A percentile compares a stretch with the other conserved stretches of the same genome.
These are phyloP conservation scores for Platalea minor DNA, from an alignment of 2,797 vertebrate genomes.

Conservation along the genomic window DNA sequence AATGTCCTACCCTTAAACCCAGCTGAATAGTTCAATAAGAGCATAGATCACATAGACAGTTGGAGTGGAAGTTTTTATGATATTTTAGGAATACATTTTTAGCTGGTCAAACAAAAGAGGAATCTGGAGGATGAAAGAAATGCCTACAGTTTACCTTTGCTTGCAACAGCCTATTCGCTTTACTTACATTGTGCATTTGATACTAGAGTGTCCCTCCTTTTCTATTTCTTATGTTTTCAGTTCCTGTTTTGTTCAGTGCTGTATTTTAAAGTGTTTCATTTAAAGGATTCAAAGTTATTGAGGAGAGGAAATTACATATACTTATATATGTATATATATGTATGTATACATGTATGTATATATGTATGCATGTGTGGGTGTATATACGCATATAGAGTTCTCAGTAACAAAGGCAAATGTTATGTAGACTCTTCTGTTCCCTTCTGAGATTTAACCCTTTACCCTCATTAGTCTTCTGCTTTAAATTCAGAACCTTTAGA, in stretches of 20 bases:
- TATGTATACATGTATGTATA: not conserved
- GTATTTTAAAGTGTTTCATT: not conserved
- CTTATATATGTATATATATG: not conserved
- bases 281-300: not conserved
- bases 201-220: not conserved
- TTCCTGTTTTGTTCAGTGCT: not conserved
- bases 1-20: not conserved
- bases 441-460: not conserved
- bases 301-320: not conserved
- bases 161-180: not conserved
- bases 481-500: not conserved
- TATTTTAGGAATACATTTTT: conserved; percentile 12
- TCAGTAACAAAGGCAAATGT: not conserved
- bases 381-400: not conserved
- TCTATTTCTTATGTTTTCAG: not conserved
- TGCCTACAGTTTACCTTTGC: not conserved
- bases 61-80: not conserved
- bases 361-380: not conserved
- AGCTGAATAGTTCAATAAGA: not conserved
- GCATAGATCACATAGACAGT: not conserved
- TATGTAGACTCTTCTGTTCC: not conserved
- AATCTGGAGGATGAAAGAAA: not conserved
- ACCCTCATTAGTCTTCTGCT: not conserved
- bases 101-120: not conserved
- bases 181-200: not conserved